phyloP scores from a whole-genome alignment of 2,113 vertebrate genomes.

The Phylloscopus trochiloides region DNA sequence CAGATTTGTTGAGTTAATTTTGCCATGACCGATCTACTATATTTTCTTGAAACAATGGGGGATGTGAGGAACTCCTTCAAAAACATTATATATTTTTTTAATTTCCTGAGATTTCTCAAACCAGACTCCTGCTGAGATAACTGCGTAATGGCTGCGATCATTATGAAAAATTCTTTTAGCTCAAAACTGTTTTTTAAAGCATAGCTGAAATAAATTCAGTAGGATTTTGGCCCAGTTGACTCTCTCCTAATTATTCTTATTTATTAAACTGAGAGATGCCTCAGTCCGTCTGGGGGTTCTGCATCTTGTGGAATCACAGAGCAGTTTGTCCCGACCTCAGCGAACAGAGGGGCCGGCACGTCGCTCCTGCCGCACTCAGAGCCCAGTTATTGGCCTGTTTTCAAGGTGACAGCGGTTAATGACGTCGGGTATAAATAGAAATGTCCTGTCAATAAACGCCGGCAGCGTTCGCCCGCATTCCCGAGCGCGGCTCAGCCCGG shows the following conservation, averaged over 20 bases:
- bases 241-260: background rate
- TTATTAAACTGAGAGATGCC: background rate
- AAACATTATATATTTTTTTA: slow-evolving; percentile 53
- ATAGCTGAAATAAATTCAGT: background rate
- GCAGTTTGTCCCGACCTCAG: background rate
- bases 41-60: background rate
- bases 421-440: background rate
- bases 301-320: background rate
- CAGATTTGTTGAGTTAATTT: slow-evolving; percentile 56
- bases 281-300: background rate
- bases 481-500: background rate
- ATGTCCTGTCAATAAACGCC: background rate
- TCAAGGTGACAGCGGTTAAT: background rate
- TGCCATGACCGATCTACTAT: background rate
- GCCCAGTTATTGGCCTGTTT: background rate
- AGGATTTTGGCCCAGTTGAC: background rate
- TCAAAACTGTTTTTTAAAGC: background rate
- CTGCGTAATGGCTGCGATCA: background rate
- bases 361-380: background rate
- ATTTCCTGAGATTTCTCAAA: background rate
- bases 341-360: background rate
- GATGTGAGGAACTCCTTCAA: background rate
- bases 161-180: background rate
- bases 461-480: background rate
- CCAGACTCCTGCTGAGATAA: slow-evolving; percentile 9